A percentile compares a stretch with the other conserved stretches of the same genome.
Conservation (phyloP, 2,888 invertebrate genomes). For the Cheilosia urbana region DNA sequence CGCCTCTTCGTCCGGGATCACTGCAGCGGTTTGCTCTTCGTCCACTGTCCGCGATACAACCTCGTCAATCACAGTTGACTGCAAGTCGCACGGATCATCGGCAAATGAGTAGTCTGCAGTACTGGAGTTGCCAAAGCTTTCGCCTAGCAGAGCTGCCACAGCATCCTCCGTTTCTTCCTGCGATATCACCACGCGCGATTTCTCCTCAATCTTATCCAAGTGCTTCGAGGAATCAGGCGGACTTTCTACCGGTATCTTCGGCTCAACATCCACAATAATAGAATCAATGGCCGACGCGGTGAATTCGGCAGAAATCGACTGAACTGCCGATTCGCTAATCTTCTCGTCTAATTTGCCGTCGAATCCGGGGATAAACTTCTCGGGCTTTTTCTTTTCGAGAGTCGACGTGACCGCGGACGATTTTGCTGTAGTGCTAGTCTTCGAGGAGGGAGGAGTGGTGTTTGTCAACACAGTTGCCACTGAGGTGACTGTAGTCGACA, state of each 20-base stretch:
- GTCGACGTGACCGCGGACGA: slow-evolving; percentile 77
- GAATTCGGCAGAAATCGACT: slow-evolving; percentile 89
- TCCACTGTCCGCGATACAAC: slow-evolving; percentile 84
- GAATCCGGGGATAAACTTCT: slow-evolving; percentile 88
- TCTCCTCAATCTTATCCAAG: slow-evolving; percentile 88
- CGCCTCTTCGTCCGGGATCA: slow-evolving; percentile 89
- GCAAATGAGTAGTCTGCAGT: slow-evolving; percentile 83
- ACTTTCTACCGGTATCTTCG: slow-evolving; percentile 83
- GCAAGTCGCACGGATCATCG: slow-evolving; percentile 79
- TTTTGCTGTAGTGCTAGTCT: slow-evolving; percentile 17
- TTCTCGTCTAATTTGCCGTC: slow-evolving; percentile 88
- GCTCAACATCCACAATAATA: slow-evolving; percentile 80
- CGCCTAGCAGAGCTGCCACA: slow-evolving; percentile 93
- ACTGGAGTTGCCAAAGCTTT: slow-evolving; percentile 90
- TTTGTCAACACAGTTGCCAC: slow-evolving; percentile 40
- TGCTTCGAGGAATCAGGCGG: slow-evolving; percentile 82
- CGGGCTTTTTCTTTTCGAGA: slow-evolving; percentile 84
- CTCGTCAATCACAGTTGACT: slow-evolving; percentile 82
- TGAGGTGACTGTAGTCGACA: slow-evolving; percentile 77
- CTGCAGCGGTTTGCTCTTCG: slow-evolving; percentile 77
- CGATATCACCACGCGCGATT: slow-evolving; percentile 92
- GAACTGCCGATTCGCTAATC: slow-evolving; percentile 91
- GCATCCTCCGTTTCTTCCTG: slow-evolving; percentile 97
- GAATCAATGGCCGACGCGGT: slow-evolving; percentile 82
- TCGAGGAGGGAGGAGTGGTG: slow-evolving; percentile 64